Evolutionary conservation across 2,888 invertebrate genomes (phyloP), one percentile per base, ranked within the genome.

Genomic region (Acleris holmiana): DNA sequence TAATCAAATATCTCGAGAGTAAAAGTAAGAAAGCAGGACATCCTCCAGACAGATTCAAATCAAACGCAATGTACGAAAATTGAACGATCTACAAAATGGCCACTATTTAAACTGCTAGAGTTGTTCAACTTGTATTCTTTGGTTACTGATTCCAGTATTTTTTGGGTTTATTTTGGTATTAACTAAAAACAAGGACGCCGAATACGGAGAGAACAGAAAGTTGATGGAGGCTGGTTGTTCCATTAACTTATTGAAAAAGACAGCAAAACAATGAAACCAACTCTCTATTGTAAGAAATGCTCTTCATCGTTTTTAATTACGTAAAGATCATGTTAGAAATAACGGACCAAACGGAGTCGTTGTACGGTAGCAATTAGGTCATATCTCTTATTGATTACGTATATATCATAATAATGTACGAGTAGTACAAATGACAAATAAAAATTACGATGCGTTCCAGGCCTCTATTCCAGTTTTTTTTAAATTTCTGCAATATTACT

Each of bases 51-150:
- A 50, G 55, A 60, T 60, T 65, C 21, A 58, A 59, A 64, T 59
- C 58, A 51, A 59, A 50, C 19, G 67, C 50, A 63, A 56, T 67
- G 51, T 63, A 67, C 50, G 63, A 59, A 63, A 67, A 67, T 67
- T 67, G 67, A 55, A 63, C 54, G 55, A 21, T 63, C 59, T 48
- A 18, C 19, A 51, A 19, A 54, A 58, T 25, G 40, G 29, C 21
- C 46, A 63, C 59, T 63, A 60, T 63, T 56, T 63, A 67, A 67
- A 55, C 44, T 50, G 23, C 51, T 48, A 65, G 59, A 60, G 50
- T 23, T 51, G 50, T 23, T 56, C 48, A 15, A 10, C 47, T 41
- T 29, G 29, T 19, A 29, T 29, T 48, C 6, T 21, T 25, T 1
- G 53, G 40, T 21, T 21, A 40, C 40, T 7, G 35, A 17, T 47